Conservation (phyloP, 37 sponge, comb jelly and placozoan species). For the Amphimedon queenslandica region DNA sequence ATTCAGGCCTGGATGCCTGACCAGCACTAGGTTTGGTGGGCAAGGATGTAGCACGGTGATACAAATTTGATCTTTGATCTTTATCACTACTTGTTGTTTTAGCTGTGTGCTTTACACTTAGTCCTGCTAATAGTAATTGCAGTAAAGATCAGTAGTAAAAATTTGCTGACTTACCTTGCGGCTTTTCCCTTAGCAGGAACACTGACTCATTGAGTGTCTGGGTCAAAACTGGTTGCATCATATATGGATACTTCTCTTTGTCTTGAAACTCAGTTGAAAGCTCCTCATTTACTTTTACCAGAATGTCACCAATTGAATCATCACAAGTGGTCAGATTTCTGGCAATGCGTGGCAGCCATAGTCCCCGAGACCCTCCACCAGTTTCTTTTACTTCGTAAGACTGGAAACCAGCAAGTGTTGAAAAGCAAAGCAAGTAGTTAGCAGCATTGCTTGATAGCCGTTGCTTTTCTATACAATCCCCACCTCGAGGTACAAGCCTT, state of each 20-base stretch:
- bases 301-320: conserved; percentile 9
- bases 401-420: conserved; percentile 26
- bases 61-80: too few relatives aligned
- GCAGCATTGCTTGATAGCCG: not conserved
- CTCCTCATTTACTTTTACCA: conserved; percentile 26
- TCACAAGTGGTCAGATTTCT: not conserved
- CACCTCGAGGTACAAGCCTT: conserved; percentile 15
- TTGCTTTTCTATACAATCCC: not conserved
- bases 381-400: conserved; percentile 22
- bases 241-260: not conserved
- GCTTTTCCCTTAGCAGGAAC: conserved; percentile 6
- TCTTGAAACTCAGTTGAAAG: conserved; percentile 8
- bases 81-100: too few relatives aligned
- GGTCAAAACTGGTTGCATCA: conserved; percentile 28
- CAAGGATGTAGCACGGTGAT: too few relatives aligned
- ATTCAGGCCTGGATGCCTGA: not conserved
- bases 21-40: not conserved
- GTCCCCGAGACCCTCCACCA: conserved; percentile 12
- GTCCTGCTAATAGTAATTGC: too few relatives aligned
- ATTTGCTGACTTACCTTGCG: too few relatives aligned
- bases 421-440: conserved; percentile 31
- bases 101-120: too few relatives aligned
- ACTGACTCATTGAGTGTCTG: conserved; percentile 13
- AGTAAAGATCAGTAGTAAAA: too few relatives aligned
- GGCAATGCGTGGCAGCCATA: conserved; percentile 36